Conservation (phyloP, 2,113 vertebrate species). For the Perca fluviatilis region DNA sequence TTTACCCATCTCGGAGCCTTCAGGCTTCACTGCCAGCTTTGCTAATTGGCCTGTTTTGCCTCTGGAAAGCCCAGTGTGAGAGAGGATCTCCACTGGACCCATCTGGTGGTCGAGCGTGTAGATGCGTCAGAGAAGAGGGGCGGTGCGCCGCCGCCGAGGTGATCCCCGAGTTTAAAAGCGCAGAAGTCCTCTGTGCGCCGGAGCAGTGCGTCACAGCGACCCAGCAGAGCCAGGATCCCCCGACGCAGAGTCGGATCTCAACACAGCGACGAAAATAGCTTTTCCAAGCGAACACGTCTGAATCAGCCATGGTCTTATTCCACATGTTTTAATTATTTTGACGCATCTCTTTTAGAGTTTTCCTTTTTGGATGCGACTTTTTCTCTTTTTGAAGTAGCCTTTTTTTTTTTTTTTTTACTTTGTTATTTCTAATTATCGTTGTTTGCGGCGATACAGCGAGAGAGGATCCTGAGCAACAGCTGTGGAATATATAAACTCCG, state of each 20-base stretch:
- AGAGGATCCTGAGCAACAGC: slow-evolving; percentile 44
- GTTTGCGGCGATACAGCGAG: background rate
- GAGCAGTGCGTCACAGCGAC: slow-evolving; percentile 83
- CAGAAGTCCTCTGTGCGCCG: slow-evolving; percentile 65
- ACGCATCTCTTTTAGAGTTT: background rate
- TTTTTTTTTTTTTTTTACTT: background rate
- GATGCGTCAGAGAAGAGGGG: slow-evolving; percentile 72
- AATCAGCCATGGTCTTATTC: slow-evolving; percentile 2
- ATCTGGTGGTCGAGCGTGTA: slow-evolving; percentile 44
- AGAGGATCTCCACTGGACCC: slow-evolving; percentile 67
- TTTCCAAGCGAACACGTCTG: background rate
- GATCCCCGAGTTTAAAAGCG: slow-evolving; percentile 85
- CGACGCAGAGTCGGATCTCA: slow-evolving; percentile 19
- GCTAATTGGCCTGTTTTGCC: slow-evolving; percentile 49
- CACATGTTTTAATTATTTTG: background rate
- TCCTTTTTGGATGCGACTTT: slow-evolving; percentile 17
- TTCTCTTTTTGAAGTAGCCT: background rate
- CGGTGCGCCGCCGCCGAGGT: slow-evolving; percentile 71
- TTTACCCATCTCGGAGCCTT: slow-evolving; percentile 17
- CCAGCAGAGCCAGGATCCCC: slow-evolving; percentile 67
- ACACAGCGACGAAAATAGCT: slow-evolving; percentile 14
- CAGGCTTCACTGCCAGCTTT: slow-evolving; percentile 21
- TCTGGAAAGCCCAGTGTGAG: slow-evolving; percentile 58
- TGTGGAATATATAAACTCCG: slow-evolving; percentile 43
- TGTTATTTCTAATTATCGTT: background rate